A percentile compares a stretch with the other conserved stretches of the same genome.
Evolutionary conservation across 1,140 invertebrate genomes (phyloP).

Genomic region (Papilio polytes): DNA sequence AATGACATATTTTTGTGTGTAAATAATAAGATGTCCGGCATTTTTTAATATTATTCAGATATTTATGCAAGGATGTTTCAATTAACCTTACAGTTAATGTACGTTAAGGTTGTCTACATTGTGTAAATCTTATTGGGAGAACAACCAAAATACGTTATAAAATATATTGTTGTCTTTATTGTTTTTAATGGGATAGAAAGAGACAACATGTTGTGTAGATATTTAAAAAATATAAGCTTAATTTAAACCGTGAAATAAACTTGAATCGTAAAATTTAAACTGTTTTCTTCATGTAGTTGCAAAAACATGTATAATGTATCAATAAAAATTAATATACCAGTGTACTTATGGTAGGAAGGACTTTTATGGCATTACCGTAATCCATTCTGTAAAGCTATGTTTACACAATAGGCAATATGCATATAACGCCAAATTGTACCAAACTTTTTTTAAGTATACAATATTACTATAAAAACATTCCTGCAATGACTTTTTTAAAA

Average conservation of each 20-base stretch:
- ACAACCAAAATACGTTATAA: too few species aligned
- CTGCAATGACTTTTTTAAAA: too few species aligned
- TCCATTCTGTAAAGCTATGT: neutral
- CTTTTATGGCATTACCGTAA: neutral
- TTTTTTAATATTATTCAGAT: neutral
- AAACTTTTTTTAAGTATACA: too few species aligned
- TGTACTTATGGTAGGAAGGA: neutral
- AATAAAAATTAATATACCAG: neutral
- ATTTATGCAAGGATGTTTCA: constrained; percentile 29
- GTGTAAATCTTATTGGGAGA: neutral
- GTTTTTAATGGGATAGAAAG: too few species aligned
- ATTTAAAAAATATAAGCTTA: too few species aligned
- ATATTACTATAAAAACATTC: too few species aligned
- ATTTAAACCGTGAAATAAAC: neutral
- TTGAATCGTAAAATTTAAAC: neutral
- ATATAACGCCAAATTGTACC: too few species aligned
- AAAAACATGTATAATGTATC: neutral
- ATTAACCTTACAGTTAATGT: neutral
- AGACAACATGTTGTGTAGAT: too few species aligned
- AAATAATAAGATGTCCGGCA: neutral
- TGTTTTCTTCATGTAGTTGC: neutral
- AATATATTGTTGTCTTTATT: too few species aligned
- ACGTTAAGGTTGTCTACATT: neutral
- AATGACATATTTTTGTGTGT: neutral
- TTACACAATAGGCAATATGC: too few species aligned